phyloP scores from a whole-genome alignment of 2,113 vertebrate species.

The Columba livia region DNA sequence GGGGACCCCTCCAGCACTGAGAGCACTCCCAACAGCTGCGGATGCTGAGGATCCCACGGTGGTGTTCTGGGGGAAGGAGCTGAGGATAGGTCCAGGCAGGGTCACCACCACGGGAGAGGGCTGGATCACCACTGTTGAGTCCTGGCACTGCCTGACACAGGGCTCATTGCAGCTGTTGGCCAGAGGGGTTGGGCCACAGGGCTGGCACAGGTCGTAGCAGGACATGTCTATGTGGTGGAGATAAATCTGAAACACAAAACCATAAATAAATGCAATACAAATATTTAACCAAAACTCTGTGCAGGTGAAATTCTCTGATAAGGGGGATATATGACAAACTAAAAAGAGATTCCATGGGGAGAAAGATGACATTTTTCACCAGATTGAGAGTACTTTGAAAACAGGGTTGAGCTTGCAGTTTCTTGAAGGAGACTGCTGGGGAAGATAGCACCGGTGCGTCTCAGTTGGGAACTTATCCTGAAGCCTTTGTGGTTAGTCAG shows the following conservation, averaged over 20 bases:
- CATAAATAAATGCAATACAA: background rate
- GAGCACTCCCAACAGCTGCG: accelerated
- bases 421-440: background rate
- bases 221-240: background rate
- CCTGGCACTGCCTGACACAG: background rate
- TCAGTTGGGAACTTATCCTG: background rate
- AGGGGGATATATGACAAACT: background rate
- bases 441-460: background rate
- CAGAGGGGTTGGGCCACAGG: background rate
- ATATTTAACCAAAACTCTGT: background rate
- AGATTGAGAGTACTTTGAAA: background rate
- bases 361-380: background rate
- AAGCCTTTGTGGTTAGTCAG: background rate
- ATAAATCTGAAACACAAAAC: background rate
- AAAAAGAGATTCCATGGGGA: background rate
- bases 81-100: constrained; percentile 25
- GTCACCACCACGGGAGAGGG: background rate
- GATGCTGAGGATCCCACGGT: background rate
- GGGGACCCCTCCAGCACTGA: background rate
- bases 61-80: constrained; percentile 35
- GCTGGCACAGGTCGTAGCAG: background rate
- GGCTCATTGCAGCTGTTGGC: background rate
- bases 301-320: background rate
- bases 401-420: background rate
- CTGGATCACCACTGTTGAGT: background rate